Evolutionary conservation across 2,888 invertebrate species (phyloP), one percentile per base, ranked within the genome.

Genomic region (Carabus problematicus): DNA sequence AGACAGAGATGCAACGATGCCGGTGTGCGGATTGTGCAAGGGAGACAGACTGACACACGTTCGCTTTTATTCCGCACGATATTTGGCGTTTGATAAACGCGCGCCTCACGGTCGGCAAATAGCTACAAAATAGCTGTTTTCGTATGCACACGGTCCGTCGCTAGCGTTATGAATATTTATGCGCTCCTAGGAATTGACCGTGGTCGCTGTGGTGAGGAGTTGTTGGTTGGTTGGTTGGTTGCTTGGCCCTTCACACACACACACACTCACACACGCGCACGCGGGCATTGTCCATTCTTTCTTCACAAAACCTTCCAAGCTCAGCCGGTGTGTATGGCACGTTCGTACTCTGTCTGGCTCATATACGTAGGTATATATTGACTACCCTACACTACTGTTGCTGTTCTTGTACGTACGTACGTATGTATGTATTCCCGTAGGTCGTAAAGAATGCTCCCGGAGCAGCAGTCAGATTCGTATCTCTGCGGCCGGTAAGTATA

Each of bases 401-500:
- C 29, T 29, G 29, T 29, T 29, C 3, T 6, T 29, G 29, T 29
- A 29, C 29, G 29, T 29, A 29, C 3, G 29, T 29, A 29, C 29
- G 29, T 29, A 29, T 6, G 29, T 29, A 29, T 29, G 29, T 29
- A 29, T 29, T 52, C 52, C 52, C 52, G 14, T 19, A 12, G 52
- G 52, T 19, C 52, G 52, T 52, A 52, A 58, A 59, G 69, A 69
- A 69, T 69, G 69, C 69, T 69, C 54, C 54, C 60, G 61, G 52
- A 41, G 52, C 67, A 54, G 67, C 67, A 68, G 67, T 55, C 61
- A 68, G 69, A 69, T 69, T 62, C 39, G 62, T 69, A 69, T 69
- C 69, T 49, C 59, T 45, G 61, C 59, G 43, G 43, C 54, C 69
- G 56, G 69, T 73, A 75, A 74, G 71, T 75, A 75, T 70, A 74